phyloP scores from a whole-genome alignment of 2,113 vertebrate genomes.

The Salvelinus sp. region DNA sequence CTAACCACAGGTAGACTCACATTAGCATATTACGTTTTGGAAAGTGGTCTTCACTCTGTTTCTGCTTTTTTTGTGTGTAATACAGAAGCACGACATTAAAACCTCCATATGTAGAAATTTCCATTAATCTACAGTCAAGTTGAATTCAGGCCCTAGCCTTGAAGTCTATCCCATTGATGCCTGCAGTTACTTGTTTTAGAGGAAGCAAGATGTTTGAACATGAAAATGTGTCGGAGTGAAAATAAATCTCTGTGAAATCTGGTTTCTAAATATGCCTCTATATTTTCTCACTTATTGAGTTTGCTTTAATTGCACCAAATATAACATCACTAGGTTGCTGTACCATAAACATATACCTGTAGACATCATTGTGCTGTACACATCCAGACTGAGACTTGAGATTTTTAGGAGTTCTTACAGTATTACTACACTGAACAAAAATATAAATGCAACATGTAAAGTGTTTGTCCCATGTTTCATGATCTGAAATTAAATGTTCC shows the following conservation, averaged over 20 bases:
- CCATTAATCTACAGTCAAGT: slow-evolving; percentile 5
- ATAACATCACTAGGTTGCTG: neutral
- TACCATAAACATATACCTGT: too few relatives aligned
- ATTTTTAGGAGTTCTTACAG: too few relatives aligned
- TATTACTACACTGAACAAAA: too few relatives aligned
- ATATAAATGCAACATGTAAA: too few relatives aligned
- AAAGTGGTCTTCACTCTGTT: neutral
- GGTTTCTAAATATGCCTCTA: slow-evolving; percentile 7
- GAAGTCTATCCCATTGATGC: slow-evolving; percentile 3
- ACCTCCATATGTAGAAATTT: neutral
- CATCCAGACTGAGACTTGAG: too few relatives aligned
- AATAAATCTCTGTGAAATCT: slow-evolving; percentile 7
- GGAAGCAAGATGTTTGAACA: slow-evolving; percentile 35
- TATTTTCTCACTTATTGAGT: neutral
- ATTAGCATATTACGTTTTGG: neutral
- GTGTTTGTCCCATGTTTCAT: too few relatives aligned
- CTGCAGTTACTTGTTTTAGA: slow-evolving; percentile 40
- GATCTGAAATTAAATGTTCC: too few relatives aligned
- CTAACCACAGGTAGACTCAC: too few relatives aligned
- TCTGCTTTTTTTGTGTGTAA: neutral
- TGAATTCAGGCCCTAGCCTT: neutral
- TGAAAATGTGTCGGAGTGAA: slow-evolving; percentile 23
- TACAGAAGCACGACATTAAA: neutral
- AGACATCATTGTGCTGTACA: too few relatives aligned
- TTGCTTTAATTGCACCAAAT: too few relatives aligned